Evolutionary conservation across 1,140 invertebrate genomes (phyloP).

Genomic region (Rhizoglyphus robini): DNA sequence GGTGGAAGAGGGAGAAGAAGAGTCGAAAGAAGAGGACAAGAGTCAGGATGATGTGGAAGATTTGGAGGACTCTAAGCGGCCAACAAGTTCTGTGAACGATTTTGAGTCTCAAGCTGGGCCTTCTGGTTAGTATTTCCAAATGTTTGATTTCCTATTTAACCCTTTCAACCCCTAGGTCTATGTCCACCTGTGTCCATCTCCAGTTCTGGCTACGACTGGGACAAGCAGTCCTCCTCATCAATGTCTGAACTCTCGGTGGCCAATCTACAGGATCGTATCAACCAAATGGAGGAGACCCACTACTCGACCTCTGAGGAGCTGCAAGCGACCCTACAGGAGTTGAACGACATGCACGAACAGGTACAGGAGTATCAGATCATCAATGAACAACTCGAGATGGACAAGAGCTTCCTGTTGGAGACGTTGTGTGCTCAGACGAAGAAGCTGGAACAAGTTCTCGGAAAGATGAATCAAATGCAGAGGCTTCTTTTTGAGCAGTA

Average conservation of each 20-base stretch:
- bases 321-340: slow-evolving; percentile 79
- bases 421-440: slow-evolving; percentile 78
- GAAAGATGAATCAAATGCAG: slow-evolving; percentile 36
- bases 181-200: slow-evolving; percentile 14
- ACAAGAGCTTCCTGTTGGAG: slow-evolving; percentile 72
- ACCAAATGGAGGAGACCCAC: slow-evolving; percentile 76
- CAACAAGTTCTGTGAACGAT: too few relatives aligned
- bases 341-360: slow-evolving; percentile 70
- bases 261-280: slow-evolving; percentile 76
- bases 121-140: not conserved
- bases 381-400: slow-evolving; percentile 68
- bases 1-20: not conserved
- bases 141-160: not conserved
- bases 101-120: not conserved
- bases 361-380: slow-evolving; percentile 69
- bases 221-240: slow-evolving; percentile 64
- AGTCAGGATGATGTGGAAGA: not conserved
- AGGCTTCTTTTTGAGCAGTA: slow-evolving; percentile 27
- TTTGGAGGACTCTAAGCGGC: not conserved
- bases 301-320: slow-evolving; percentile 87
- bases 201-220: slow-evolving; percentile 70
- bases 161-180: too few relatives aligned
- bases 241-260: slow-evolving; percentile 77
- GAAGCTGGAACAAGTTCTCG: slow-evolving; percentile 58
- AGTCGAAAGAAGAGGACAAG: not conserved